Base-by-base conservation (phyloP, 2,888 invertebrate genomes). In the Xestia sexstrigata region DNA sequence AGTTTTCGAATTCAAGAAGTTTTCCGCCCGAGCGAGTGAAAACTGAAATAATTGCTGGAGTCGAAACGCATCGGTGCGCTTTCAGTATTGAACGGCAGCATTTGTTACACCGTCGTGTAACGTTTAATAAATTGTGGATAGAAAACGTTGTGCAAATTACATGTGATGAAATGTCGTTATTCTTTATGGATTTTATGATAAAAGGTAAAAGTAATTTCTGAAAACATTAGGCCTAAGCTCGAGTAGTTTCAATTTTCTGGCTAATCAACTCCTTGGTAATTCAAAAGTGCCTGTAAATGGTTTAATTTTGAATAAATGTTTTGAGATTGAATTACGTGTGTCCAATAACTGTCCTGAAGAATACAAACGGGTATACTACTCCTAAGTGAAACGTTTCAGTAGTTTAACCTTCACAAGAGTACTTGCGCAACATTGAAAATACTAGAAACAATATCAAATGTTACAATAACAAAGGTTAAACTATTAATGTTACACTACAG, bases 41-140 rank as follows among this genome's bases (percentile, higher is more conserved):
- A 93, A 94, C 92, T 94, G 90, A 91, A 92, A 93, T 93, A 94
- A 94, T 93, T 93, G 93, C 88, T 88, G 81, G 89, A 92, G 90
- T 90, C 85, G 85, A 84, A 91, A 93, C 91, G 92, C 92, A 92
- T 89, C 91, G 89, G 82, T 92, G 92, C 91, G 90, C 88, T 89
- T 90, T 84, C 87, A 86, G 83, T 85, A 87, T 81, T 83, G 74
- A 84, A 78, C 30, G 81, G 71, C 60, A 67, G 76, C 76, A 4
- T n/a, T n/a, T 52, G 23, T 91, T 73, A 92, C 90, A 92, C 89
- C 88, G 88, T 71, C 69, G 7, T 3, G 76, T 82, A 82, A 74
- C 30, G 1, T 76, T 35, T n/a, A 15, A 13, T 63, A n/a, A 30
- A 45, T 26, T 39, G n/a, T n/a, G 3, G 5, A 35, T 62, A 15